Base-by-base conservation (phyloP, 2,888 invertebrate species). In the Galerucella pusilla region DNA sequence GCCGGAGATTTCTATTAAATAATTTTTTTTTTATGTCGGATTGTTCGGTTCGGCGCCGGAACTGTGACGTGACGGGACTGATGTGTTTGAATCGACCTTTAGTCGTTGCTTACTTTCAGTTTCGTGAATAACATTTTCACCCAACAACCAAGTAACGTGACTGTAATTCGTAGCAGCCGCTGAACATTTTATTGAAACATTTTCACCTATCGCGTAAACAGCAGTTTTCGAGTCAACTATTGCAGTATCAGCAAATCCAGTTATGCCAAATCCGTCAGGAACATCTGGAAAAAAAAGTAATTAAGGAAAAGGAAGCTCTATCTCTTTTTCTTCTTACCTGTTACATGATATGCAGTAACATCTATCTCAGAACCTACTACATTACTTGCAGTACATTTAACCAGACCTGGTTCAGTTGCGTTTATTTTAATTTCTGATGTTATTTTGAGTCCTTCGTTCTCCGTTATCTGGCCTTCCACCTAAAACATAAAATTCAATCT, bases 141-240 rank as follows among this genome's bases (percentile, higher is more conserved):
- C 68, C 0, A 68, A 57, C 11, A 77, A 73, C 93, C 93, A 93
- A 16, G 84, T 80, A 2, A 92, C 84, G 12, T 87, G 84, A 0
- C 89, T 87, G 78, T 89, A 91, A 76, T 90, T 88, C 78, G 90
- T 89, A 20, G 89, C 87, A 0, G 92, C 89, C 0, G 90, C 91
- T 2, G 90, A 91, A 84, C 94, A 94, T 6, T 86, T 89, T 7
- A 93, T 80, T n/a, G 85, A 86, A 0, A 92, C 82, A 71, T 89
- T 82, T 78, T 93, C 92, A 0, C 90, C 91, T 46, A 88, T 87
- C 0, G 91, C 90, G 1, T 90, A 79, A 60, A 77, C 78, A 12
- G 79, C 81, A 25, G 77, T 78, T n/a, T 73, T 74, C 3, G 75
- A 52, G 42, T 80, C 68, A 66, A 80, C 71, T 57, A 89, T 87